Evolutionary conservation across 2,797 vertebrate species (phyloP).

Genomic region (Natrix natrix): DNA sequence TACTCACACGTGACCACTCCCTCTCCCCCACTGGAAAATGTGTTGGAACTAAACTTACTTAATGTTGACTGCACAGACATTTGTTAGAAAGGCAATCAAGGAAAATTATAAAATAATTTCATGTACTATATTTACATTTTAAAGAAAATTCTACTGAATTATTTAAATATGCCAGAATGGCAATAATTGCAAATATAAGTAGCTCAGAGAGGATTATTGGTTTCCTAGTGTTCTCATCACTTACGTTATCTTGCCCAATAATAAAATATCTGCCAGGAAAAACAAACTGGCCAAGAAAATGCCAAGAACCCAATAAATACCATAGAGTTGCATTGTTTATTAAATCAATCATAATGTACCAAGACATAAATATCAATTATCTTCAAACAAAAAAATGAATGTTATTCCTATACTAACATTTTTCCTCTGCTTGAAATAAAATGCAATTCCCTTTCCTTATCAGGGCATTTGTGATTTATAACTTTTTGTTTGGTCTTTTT

Average conservation of each 20-base stretch:
- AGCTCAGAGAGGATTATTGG: neutral
- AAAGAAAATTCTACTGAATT: neutral
- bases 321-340: neutral
- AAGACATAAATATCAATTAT: neutral
- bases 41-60: neutral
- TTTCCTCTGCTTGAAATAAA: neutral
- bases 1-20: too few species aligned
- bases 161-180: neutral
- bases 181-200: neutral
- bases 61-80: neutral
- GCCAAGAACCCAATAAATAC: neutral
- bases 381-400: neutral
- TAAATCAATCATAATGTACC: neutral
- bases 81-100: neutral
- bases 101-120: neutral
- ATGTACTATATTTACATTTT: neutral
- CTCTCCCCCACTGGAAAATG: neutral
- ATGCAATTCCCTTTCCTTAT: neutral
- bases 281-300: neutral
- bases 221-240: neutral
- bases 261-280: neutral
- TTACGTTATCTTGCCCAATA: neutral
- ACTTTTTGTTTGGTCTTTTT: neutral
- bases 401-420: neutral
- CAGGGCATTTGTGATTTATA: neutral